Evolutionary conservation across 2,113 vertebrate genomes (phyloP), one percentile per base, ranked within the genome.

Genomic region (Serinus canaria): DNA sequence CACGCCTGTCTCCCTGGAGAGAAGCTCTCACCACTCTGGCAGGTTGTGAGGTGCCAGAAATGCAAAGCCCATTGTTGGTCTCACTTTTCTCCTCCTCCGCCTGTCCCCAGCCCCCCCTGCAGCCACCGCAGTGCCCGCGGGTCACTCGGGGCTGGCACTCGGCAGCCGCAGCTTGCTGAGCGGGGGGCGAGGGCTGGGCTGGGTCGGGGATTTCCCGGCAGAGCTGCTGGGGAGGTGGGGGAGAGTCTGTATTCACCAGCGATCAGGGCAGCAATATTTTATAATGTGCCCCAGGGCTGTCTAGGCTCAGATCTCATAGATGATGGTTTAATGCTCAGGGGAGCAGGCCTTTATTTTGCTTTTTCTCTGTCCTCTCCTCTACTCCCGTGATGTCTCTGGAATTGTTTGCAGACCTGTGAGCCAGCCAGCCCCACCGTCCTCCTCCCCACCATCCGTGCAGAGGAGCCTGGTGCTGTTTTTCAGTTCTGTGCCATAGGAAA

Each of bases 111-210:
- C 35, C 27, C 47, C 27, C 43, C 22, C 60, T 41, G 64, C 52
- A 70, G 52, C 33, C 68, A 35, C 35, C 5, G 1, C 78, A 16
- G 73, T 0, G 14, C 41, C 63, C 2, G 0, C 0, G 7, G 59
- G 59, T 35, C 50, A 7, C 1, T 1, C 53, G 58, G 70, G 52
- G 14, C 18, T 84, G 78, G 77, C 46, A 10, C n/a, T 53, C 0
- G 3, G 49, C 69, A 64, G 43, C 1, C 1, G 18, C 8, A 15
- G 55, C 63, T 78, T 9, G 7, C 19, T 17, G 85, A 68, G 64
- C 67, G 11, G 56, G 49, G 55, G 16, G 4, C 0, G 2, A 87
- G 67, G 75, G 72, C 60, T 77, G 90, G 27, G 5, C 18, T 70
- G 82, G 0, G 0, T 3, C 0, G 0, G 63, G 41, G 60, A 33